phyloP scores from a whole-genome alignment of 2,888 invertebrate species.

The Coremacera marginata region DNA sequence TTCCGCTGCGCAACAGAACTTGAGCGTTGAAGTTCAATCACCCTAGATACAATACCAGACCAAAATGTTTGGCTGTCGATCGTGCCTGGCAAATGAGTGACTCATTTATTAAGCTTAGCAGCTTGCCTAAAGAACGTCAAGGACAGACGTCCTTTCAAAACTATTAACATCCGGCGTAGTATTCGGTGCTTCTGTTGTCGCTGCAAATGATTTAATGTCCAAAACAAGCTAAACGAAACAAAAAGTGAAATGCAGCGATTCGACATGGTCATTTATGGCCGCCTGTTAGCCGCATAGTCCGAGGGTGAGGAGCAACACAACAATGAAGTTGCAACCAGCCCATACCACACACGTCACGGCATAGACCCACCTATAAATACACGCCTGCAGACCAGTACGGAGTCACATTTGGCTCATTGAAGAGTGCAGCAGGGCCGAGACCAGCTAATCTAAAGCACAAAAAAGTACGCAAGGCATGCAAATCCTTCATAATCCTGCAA shows the following conservation, averaged over 20 bases:
- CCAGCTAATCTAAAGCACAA: too few species aligned
- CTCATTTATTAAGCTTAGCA: neutral
- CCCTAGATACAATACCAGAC: neutral
- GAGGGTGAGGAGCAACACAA: too few species aligned
- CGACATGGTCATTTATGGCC: slow-evolving; percentile 6
- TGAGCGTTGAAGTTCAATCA: neutral
- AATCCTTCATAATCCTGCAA: slow-evolving; percentile 50
- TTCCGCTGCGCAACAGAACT: neutral
- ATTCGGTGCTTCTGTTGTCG: neutral
- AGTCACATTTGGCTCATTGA: neutral
- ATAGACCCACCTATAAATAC: too few species aligned
- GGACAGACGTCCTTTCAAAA: neutral
- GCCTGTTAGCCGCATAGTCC: neutral
- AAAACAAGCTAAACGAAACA: slow-evolving; percentile 16
- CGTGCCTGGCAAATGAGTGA: neutral
- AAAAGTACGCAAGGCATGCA: slow-evolving; percentile 28
- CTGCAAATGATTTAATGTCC: slow-evolving; percentile 26
- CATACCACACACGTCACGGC: too few species aligned
- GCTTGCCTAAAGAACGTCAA: slow-evolving; percentile 10
- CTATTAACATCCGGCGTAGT: neutral
- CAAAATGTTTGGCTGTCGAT: neutral
- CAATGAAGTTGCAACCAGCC: too few species aligned
- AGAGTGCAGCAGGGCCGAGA: too few species aligned
- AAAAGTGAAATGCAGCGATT: slow-evolving; percentile 24
- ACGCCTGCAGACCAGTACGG: neutral